Conservation (phyloP, 1,140 invertebrate species). For the Zaprionus inermis region DNA sequence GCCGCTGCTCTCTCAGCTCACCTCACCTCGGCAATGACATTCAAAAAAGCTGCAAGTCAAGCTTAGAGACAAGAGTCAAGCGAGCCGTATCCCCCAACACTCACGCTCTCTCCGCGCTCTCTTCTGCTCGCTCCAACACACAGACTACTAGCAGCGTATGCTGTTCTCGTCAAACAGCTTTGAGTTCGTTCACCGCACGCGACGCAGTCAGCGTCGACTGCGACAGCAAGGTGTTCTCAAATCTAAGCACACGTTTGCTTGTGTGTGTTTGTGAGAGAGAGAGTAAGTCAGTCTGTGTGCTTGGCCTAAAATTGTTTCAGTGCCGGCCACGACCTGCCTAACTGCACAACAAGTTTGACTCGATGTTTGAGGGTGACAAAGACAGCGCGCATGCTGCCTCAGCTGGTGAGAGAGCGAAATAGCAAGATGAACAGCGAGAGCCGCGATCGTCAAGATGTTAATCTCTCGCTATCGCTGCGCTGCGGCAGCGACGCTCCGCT, state of each 20-base stretch:
- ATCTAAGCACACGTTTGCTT: neutral
- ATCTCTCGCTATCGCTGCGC: constrained; percentile 23
- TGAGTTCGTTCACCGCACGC: constrained; percentile 82
- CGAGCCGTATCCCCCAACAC: neutral
- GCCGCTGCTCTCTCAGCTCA: constrained; percentile 27
- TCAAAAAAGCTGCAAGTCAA: constrained; percentile 78
- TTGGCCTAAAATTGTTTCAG: constrained; percentile 73
- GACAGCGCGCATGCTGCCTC: neutral
- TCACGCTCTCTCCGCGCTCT: constrained; percentile 24
- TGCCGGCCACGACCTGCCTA: constrained; percentile 71
- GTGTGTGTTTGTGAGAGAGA: constrained; percentile 2
- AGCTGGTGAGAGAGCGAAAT: neutral
- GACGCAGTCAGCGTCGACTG: constrained; percentile 12
- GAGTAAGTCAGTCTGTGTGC: constrained; percentile 22
- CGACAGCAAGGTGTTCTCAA: neutral
- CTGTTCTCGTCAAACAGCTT: constrained; percentile 83
- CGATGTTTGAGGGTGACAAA: constrained; percentile 10
- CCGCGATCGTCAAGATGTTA: constrained; percentile 47
- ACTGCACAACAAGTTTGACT: constrained; percentile 66
- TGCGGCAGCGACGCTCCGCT: constrained; percentile 36
- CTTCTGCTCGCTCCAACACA: neutral
- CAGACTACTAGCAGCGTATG: neutral
- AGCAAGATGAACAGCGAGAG: neutral
- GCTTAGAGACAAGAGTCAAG: constrained; percentile 45
- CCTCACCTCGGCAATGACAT: constrained; percentile 67